phyloP scores from a whole-genome alignment of 1,140 invertebrate species.

The Metopolophium dirhodum region DNA sequence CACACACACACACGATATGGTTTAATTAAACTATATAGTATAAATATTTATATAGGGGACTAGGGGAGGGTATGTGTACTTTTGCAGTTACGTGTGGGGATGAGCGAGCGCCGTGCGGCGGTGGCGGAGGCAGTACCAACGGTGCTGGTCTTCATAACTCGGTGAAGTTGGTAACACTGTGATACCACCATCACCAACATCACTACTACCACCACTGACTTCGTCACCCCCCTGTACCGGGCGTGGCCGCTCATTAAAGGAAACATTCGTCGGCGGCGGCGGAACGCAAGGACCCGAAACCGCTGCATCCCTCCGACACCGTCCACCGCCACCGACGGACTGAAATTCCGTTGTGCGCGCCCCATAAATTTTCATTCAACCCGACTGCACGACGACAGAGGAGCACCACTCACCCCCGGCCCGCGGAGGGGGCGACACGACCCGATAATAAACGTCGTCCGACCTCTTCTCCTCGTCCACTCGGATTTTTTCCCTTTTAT shows the following conservation, averaged over 20 bases:
- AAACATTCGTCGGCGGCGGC: constrained; percentile 43
- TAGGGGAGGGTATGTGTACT: not conserved
- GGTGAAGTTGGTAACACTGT: constrained; percentile 44
- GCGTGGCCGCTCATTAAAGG: constrained; percentile 54
- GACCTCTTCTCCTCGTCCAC: not conserved
- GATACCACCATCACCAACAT: not conserved
- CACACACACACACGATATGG: not conserved
- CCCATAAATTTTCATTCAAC: constrained; percentile 55
- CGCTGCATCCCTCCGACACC: constrained; percentile 8
- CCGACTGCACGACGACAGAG: constrained; percentile 54
- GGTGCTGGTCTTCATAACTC: not conserved
- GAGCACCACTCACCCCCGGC: not conserved
- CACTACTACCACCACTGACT: not conserved
- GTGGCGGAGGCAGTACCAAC: not conserved
- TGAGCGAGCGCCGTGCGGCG: not conserved
- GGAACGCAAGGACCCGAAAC: constrained; percentile 44
- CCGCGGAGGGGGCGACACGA: not conserved
- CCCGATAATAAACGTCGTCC: constrained; percentile 52
- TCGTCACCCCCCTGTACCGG: constrained; percentile 7
- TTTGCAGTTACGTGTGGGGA: not conserved
- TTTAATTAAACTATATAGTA: constrained; percentile 18
- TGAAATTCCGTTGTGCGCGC: constrained; percentile 47
- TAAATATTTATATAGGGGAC: not conserved
- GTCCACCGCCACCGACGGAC: not conserved
- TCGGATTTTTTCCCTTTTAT: constrained; percentile 10